Base-by-base conservation (phyloP, 2,888 invertebrate genomes). In the Cephonodes hylas region DNA sequence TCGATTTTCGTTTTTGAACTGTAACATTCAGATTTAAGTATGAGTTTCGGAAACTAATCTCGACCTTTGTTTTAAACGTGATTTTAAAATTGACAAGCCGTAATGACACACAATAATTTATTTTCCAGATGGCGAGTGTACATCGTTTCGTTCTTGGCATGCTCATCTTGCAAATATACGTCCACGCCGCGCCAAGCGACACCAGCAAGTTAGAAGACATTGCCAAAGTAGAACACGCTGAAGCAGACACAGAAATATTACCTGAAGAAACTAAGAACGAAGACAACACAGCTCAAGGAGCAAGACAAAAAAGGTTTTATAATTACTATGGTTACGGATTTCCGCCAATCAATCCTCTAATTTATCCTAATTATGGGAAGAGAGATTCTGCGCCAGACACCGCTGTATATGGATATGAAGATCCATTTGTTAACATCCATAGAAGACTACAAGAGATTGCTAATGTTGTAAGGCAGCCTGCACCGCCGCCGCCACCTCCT, bases 121-220 rank as follows among this genome's bases (percentile, higher is more conserved):
- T 58, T 65, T 91, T 90, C 61, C 90, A 91, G 91, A 91, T 91
- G 90, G 77, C 72, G 73, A 72, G 61, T 64, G 42, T 75, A 58
- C 65, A 68, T 22, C 67, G 70, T 25, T 27, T 81, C 15, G 27
- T 84, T 59, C 63, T 85, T 63, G 76, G 76, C 61, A 64, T 84
- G 63, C 68, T 87, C 63, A 65, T 82, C 62, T 67, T 83, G 44
- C 80, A 83, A 71, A 66, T 75, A 63, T 73, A 69, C 66, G 80
- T 79, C 38, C 67, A 69, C 44, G 84, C 85, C 34, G 86, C 85
- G 46, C 88, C 89, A 15, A 83, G 72, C 63, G 79, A 81, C 53
- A 67, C 69, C 10, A 67, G 70, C 63, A 76, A 76, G 63, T 58
- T 73, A 5, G 78, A 76, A 72, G 75, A 76, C 15, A 72, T 74